Base-by-base conservation (phyloP, 1,140 invertebrate species). In the Drosophila tsacasi region DNA sequence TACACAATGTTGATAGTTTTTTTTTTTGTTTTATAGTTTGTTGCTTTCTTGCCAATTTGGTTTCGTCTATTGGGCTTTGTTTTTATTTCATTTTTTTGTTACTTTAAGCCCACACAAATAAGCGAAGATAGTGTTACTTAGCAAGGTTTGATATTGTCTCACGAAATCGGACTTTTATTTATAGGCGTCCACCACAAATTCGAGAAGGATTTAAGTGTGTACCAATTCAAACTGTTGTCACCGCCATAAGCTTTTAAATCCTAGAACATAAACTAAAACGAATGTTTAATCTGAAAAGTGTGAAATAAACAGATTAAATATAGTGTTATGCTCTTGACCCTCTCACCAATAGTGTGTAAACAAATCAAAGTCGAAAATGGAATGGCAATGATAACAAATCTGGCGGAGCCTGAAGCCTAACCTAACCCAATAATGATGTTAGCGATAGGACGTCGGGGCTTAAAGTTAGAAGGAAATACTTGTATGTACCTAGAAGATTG, bases 71-170 rank as follows among this genome's bases (percentile, higher is more conserved):
- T 62, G 54, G 63, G 44, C 39, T 80, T 76, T 32, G 52, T 40
- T 69, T 76, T 74, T 47, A 66, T 65, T 60, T 55, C 37, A 39
- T 54, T 75, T 64, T 39, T 21, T 37, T 71, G 39, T 58, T 83
- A 83, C 76, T 84, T 76, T 59, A 79, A 77, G 52, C 39, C 40
- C 58, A 59, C 65, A 54, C 67, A 64, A 71, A 69, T 61, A 64
- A 68, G 32, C 57, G 30, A 32, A 50, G 61, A 39, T 63, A 80
- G 57, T 66, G 52, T 74, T 80, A 68, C 46, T 75, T 75, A 75
- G 65, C 30, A 64, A 35, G 19, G 5, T 21, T 44, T 19, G 19
- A 19, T 21, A 21, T 13, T 21, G 19, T 7, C 19, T 21, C 19
- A 21, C 10, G 50, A n/a, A 40, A 40, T 54, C 52, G 27, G 37